Base-by-base conservation (phyloP, 2,113 vertebrate species). In the Sardina pilchardus region DNA sequence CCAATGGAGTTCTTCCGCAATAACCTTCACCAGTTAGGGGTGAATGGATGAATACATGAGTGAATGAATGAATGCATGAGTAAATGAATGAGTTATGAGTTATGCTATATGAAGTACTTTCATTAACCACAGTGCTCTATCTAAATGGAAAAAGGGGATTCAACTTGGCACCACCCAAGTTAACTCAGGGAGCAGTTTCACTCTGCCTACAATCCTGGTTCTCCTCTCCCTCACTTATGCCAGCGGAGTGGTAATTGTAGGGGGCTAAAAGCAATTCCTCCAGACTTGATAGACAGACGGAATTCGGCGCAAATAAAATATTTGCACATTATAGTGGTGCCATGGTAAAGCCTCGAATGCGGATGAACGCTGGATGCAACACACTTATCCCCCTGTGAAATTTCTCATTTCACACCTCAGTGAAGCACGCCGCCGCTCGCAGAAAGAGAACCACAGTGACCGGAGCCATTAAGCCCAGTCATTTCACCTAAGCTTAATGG, bases 331-430 rank as follows among this genome's bases (percentile, higher is more conserved):
- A 82, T 84, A 83, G 78, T 83, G 82, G 30, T 34, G 34, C 14
- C 75, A 34, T 39, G 83, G 12, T 81, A 39, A 87, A 39, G 56
- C 82, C 84, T 83, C 75, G 30, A 17, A 42, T 30, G 8, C 24
- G 39, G 83, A 83, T 80, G 81, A 88, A 83, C 81, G 84, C 84
- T 82, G 88, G 86, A 90, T 88, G 85, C 85, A 84, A 83, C 89
- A 84, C 85, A 90, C 85, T 89, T 90, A 88, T 84, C 63, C 89
- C 71, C 88, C 88, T 90, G 90, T 92, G 92, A 94, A 93, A 94
- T 93, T 94, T 94, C 93, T 94, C 86, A 94, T 94, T 94, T 94
- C 94, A 91, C 93, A 92, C 93, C 81, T 90, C 92, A 87, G 87
- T 91, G 93, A 92, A 90, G 91, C 85, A 89, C 87, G 84, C 81